Base-by-base conservation (phyloP, 2,113 vertebrate genomes). In the Colaptes auratus region DNA sequence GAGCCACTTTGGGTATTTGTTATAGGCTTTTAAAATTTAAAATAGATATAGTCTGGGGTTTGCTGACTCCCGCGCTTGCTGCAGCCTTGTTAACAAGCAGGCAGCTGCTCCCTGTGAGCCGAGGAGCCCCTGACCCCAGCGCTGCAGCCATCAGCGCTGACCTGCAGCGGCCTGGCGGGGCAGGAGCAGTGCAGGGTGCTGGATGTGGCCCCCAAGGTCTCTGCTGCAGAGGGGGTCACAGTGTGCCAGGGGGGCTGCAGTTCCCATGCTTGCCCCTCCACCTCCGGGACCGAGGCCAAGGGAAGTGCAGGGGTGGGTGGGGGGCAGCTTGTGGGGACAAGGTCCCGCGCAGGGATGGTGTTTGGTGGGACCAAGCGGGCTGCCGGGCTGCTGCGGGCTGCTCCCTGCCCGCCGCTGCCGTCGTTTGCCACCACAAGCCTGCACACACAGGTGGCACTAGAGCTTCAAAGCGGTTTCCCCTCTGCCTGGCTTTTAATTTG, bases 171-270 rank as follows among this genome's bases (percentile, higher is more conserved):
- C 6, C 25, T 4, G 90, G 21, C 53, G 5, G 52, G n/a, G 52
- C 12, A 28, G 17, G 15, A 53, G 1, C 3, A 12, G 65, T 0
- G 0, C 1, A 1, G 1, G 15, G 52, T 3, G 46, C 27, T 4
- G 28, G 16, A 6, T 4, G 71, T 0, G 7, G 28, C 30, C 52
- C 52, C 18, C 3, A 4, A 42, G 67, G 31, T 42, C 30, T 30
- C 0, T 19, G 66, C 25, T 74, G 35, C n/a, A 15, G 56, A 17
- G 33, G 27, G 15, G 44, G 16, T 53, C 64, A 59, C 2, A 0
- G 20, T 1, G 5, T 0, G 3, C 21, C 11, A 12, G 30, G 36
- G 66, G 44, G 39, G 55, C 46, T 48, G 55, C 36, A 3, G 65
- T 13, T 50, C 10, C 27, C 42, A 15, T 44, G 42, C 42, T 30